Evolutionary conservation across 2,797 vertebrate species (phyloP).

Genomic region (Danio jaintianensis): DNA sequence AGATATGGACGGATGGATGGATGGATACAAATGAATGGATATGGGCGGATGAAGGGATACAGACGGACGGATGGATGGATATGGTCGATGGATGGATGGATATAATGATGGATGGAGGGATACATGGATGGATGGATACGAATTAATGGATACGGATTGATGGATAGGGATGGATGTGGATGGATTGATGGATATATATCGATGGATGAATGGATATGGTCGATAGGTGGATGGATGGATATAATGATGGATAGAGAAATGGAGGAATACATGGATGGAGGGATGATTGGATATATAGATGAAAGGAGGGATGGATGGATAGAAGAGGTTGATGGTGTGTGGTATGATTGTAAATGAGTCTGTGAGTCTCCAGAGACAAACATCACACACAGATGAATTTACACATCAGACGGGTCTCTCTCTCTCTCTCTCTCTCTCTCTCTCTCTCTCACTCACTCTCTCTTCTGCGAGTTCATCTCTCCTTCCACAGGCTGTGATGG

Average conservation of each 20-base stretch:
- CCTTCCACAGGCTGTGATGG: neutral
- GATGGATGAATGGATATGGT: too few relatives aligned
- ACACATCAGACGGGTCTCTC: slow-evolving; percentile 46
- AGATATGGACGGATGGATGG: too few relatives aligned
- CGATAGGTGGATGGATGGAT: too few relatives aligned
- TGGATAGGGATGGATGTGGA: too few relatives aligned
- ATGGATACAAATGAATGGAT: too few relatives aligned
- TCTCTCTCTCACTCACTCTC: neutral
- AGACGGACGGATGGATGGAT: too few relatives aligned
- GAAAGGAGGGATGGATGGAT: slow-evolving; percentile 54
- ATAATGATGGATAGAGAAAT: neutral
- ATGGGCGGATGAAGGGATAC: too few relatives aligned
- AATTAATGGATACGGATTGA: too few relatives aligned
- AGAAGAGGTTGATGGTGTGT: slow-evolving; percentile 46
- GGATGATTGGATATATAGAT: slow-evolving; percentile 41
- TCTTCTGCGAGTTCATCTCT: neutral
- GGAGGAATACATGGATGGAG: slow-evolving; percentile 47
- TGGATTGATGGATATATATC: too few relatives aligned
- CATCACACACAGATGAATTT: slow-evolving; percentile 57
- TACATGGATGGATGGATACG: too few relatives aligned
- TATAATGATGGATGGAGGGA: too few relatives aligned
- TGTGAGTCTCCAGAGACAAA: slow-evolving; percentile 70
- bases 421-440: slow-evolving; percentile 24
- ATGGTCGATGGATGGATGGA: too few relatives aligned
- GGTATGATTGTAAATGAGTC: slow-evolving; percentile 63